These are phyloP conservation scores for Stichopus chloronotus DNA, from an alignment of 35 echinoderm and acorn worm species.

Conservation along the genomic window DNA sequence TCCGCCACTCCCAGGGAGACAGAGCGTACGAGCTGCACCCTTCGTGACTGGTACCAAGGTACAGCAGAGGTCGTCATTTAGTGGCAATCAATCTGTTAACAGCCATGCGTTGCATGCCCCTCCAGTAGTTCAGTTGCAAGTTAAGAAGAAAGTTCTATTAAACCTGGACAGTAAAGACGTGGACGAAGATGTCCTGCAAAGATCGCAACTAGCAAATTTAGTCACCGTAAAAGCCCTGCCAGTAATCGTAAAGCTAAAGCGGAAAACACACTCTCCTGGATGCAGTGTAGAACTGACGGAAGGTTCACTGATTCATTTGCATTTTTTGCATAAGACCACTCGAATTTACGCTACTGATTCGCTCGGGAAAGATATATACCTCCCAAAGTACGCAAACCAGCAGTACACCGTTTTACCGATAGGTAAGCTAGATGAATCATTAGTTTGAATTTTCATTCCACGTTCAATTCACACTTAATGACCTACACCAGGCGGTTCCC, in stretches of 20 bases:
- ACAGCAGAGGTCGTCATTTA: neutral
- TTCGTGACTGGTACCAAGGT: neutral
- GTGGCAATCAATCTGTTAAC: neutral
- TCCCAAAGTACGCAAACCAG: neutral
- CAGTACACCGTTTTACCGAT: conserved; percentile 28
- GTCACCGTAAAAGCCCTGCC: neutral
- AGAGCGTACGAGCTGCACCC: neutral
- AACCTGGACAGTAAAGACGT: conserved; percentile 6
- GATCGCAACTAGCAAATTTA: neutral
- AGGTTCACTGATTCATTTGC: conserved; percentile 20
- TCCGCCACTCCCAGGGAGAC: neutral
- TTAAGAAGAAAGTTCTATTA: neutral
- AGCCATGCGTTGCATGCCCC: neutral
- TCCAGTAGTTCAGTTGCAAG: neutral
- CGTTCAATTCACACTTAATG: neutral
- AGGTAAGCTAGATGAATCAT: conserved; percentile 20
- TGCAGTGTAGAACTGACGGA: conserved; percentile 7
- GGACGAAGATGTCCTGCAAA: neutral
- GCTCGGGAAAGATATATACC: neutral
- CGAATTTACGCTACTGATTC: conserved; percentile 28
- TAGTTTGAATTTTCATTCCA: neutral
- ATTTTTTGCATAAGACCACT: conserved; percentile 12
- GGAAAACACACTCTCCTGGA: neutral
- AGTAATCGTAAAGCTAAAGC: neutral
- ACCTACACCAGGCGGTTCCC: neutral